Conservation (phyloP, 2,797 vertebrate species). For the Phalanger gymnotis region DNA sequence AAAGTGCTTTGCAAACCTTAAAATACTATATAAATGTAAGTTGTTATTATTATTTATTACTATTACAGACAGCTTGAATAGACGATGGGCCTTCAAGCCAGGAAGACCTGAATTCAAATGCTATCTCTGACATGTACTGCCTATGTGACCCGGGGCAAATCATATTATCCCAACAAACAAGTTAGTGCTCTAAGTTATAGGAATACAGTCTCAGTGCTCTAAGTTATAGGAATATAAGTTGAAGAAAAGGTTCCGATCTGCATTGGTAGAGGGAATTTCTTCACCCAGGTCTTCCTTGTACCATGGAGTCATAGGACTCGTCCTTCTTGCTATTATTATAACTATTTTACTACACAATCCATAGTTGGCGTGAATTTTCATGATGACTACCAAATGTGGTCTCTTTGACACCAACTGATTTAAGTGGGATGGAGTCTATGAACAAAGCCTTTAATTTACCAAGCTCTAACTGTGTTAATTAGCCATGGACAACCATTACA, state of each 20-base stretch:
- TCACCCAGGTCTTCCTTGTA: background rate
- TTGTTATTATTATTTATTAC: background rate
- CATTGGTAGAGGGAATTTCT: background rate
- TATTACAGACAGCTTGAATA: background rate
- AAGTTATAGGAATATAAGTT: background rate
- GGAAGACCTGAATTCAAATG: background rate
- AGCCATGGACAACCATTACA: background rate
- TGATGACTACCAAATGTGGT: background rate
- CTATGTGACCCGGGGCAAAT: background rate
- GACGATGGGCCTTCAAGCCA: background rate
- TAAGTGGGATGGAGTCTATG: background rate
- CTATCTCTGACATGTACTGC: background rate
- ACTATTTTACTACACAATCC: background rate
- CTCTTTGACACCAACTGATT: background rate
- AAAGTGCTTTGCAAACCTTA: background rate
- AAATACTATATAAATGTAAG: background rate
- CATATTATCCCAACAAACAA: background rate
- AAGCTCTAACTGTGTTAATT: background rate
- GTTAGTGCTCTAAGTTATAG: background rate
- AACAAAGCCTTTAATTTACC: background rate
- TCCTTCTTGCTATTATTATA: background rate
- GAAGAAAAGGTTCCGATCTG: background rate
- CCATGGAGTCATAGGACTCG: background rate
- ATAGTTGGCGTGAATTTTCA: background rate
- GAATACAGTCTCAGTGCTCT: background rate